A percentile compares a stretch with the other conserved stretches of the same genome.
phyloP scores from a whole-genome alignment of 1,140 invertebrate species.

The Diabrotica virgifera region DNA sequence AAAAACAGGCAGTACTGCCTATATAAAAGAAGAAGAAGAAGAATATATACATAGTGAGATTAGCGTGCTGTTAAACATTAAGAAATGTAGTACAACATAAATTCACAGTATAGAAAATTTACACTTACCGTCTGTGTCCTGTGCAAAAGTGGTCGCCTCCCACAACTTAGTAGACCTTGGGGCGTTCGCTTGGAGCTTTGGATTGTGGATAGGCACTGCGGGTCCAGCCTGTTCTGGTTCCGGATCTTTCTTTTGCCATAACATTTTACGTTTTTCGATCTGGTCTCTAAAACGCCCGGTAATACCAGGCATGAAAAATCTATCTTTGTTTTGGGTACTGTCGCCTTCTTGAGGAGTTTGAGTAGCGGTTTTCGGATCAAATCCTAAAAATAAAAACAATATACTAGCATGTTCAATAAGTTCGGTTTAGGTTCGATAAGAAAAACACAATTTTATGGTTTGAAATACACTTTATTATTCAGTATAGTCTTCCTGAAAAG shows the following conservation, averaged over 20 bases:
- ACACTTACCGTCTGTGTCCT: constrained; percentile 76
- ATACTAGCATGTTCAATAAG: too few relatives aligned
- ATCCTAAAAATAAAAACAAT: too few relatives aligned
- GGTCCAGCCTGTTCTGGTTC: constrained; percentile 40
- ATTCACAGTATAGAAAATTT: neutral
- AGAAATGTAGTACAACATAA: too few relatives aligned
- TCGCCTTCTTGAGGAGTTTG: constrained; percentile 3
- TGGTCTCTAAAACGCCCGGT: constrained; percentile 79
- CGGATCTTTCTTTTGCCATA: constrained; percentile 72
- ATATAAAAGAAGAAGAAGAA: too few relatives aligned
- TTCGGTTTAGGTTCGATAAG: too few relatives aligned
- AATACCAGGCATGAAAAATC: constrained; percentile 81
- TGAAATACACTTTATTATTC: too few relatives aligned
- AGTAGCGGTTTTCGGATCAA: neutral
- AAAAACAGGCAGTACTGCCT: too few relatives aligned
- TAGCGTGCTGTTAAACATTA: too few relatives aligned
- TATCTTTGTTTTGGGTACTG: constrained; percentile 40
- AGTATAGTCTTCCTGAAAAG: too few relatives aligned
- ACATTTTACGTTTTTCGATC: constrained; percentile 80
- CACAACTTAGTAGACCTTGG: constrained; percentile 64
- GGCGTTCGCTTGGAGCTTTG: constrained; percentile 20
- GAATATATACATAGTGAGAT: too few relatives aligned
- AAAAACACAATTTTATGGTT: too few relatives aligned
- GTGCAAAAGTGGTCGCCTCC: constrained; percentile 79
- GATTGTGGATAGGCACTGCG: constrained; percentile 31